Percentiles rank a stretch among this genome's conserved stretches.
Evolutionary conservation across 2,888 invertebrate genomes (phyloP).

Genomic region (Megalurothrips usitatus): DNA sequence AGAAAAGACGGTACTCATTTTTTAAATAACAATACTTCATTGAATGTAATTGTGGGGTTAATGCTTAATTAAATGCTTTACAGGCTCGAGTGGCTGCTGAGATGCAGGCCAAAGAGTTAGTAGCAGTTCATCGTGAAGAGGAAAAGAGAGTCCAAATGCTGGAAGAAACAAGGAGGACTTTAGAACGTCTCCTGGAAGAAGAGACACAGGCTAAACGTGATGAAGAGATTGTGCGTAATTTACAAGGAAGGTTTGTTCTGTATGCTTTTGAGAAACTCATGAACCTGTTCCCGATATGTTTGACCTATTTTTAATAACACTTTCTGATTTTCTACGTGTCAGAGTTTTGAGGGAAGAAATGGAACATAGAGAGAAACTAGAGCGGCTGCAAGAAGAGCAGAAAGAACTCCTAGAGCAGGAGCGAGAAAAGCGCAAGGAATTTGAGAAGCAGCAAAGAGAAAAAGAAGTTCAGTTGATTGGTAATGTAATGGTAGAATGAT

Average conservation of each 20-base stretch:
- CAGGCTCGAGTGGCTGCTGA: constrained; percentile 55
- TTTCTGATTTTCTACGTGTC: constrained; percentile 28
- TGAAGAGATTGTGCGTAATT: constrained; percentile 64
- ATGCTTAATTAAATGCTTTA: neutral
- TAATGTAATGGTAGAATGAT: constrained; percentile 41
- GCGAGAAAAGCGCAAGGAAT: constrained; percentile 66
- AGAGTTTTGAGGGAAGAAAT: constrained; percentile 76
- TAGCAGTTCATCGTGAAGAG: constrained; percentile 55
- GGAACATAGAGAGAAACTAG: constrained; percentile 75
- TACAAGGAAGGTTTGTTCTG: constrained; percentile 44
- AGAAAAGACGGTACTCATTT: constrained; percentile 58
- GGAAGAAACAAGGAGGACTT: constrained; percentile 44
- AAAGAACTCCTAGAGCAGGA: constrained; percentile 67
- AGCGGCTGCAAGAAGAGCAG: constrained; percentile 74
- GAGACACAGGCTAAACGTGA: constrained; percentile 80
- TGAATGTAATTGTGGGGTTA: too few species aligned
- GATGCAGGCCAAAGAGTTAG: constrained; percentile 66
- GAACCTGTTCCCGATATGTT: neutral
- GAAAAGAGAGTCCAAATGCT: constrained; percentile 39
- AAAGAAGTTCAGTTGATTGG: constrained; percentile 67
- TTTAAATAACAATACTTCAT: constrained; percentile 48
- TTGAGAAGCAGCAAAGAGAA: constrained; percentile 65
- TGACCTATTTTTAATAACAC: neutral
- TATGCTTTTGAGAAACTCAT: neutral
- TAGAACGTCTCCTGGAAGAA: constrained; percentile 69